Evolutionary conservation across 1,140 invertebrate genomes (phyloP).

Genomic region (Bombus terrestris): DNA sequence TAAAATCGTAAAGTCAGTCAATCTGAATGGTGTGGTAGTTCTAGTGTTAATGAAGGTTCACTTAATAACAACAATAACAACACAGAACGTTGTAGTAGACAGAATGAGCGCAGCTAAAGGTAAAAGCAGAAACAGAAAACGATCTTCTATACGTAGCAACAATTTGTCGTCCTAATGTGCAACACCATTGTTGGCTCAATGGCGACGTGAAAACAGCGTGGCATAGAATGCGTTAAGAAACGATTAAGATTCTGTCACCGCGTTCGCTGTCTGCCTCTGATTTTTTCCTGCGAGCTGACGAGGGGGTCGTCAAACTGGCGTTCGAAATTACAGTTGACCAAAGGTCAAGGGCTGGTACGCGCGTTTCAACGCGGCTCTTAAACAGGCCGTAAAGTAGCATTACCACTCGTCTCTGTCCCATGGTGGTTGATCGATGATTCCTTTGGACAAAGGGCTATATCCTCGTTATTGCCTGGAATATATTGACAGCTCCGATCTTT

Average conservation of each 20-base stretch:
- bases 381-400: constrained; percentile 61
- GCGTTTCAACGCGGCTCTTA: constrained; percentile 59
- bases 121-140: background rate
- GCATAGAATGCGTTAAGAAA: background rate
- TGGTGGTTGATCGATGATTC: constrained; percentile 65
- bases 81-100: no score
- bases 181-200: background rate
- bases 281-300: background rate
- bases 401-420: constrained; percentile 38
- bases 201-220: background rate
- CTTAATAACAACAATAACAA: no score
- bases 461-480: constrained; percentile 54
- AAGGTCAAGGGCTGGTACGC: constrained; percentile 50
- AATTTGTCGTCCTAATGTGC: background rate
- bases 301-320: constrained; percentile 3
- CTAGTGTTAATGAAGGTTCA: no score
- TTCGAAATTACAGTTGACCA: constrained; percentile 50
- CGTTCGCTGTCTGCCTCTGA: background rate
- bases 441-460: constrained; percentile 64
- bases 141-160: background rate
- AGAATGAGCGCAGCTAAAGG: no score
- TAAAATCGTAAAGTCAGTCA: no score
- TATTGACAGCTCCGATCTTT: constrained; percentile 46
- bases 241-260: background rate
- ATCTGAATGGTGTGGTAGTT: no score